phyloP scores from a whole-genome alignment of 2,797 vertebrate species.

The Cirrhinus mrigala region DNA sequence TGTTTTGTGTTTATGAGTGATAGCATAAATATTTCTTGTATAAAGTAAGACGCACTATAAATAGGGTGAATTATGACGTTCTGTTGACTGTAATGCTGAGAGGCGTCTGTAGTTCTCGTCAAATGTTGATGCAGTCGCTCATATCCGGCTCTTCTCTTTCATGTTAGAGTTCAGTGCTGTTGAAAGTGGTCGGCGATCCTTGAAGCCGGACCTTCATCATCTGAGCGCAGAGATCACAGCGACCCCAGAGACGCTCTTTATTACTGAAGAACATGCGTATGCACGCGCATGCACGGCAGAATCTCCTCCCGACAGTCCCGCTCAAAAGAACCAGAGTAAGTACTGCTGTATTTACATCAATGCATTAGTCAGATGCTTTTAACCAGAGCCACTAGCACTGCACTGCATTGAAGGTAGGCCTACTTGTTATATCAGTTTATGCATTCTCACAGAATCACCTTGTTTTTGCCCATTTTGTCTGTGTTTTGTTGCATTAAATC shows the following conservation, averaged over 20 bases:
- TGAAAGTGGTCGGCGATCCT: not conserved
- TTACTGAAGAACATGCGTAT: not conserved
- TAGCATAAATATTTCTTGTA: no score
- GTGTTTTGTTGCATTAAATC: not conserved
- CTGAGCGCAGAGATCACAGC: slow-evolving; percentile 1
- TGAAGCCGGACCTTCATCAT: slow-evolving; percentile 26
- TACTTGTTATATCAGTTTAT: not conserved
- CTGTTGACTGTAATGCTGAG: not conserved
- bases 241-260: not conserved
- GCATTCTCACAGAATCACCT: not conserved
- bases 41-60: no score
- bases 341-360: not conserved
- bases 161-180: not conserved
- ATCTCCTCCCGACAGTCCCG: not conserved
- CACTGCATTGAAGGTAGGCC: not conserved
- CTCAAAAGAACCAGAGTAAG: not conserved
- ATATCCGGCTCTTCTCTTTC: not conserved
- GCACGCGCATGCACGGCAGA: not conserved
- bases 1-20: not conserved
- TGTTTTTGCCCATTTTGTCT: not conserved
- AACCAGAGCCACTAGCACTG: not conserved
- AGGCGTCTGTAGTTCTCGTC: not conserved
- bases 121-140: not conserved
- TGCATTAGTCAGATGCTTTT: not conserved
- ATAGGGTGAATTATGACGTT: not conserved